Evolutionary conservation across 2,888 invertebrate genomes (phyloP), one percentile per base, ranked within the genome.

Genomic region (Syrista parreyssii): DNA sequence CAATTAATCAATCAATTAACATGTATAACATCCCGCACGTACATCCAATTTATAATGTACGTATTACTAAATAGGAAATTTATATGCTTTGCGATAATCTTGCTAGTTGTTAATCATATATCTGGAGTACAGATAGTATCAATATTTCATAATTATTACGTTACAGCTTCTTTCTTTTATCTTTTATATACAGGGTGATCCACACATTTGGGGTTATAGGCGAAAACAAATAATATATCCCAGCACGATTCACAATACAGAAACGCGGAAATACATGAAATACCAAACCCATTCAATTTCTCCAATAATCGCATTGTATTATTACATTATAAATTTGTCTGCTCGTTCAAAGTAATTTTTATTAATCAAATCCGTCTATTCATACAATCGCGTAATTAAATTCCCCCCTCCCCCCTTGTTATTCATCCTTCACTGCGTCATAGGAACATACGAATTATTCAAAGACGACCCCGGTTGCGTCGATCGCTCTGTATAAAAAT

Each of bases 131-230:
- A 77, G 79, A 77, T 76, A 76, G 71, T 80, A 77, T 74, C 79
- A 79, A 78, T 82, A 80, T 12, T 68, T 80, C 75, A 80, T 82
- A 82, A 82, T 82, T 80, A 82, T 55, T 55, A 55, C 55, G 55
- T 55, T 23, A 55, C 55, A 55, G 55, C 55, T 23, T 55, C 55
- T 9, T 55, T 9, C 23, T 9, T 23, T 55, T 55, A 55, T 55
- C 55, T 23, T 55, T 55, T 23, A 55, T 55, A 55, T 55, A 55
- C 55, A 55, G 55, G 55, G 23, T 23, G 55, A 55, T 55, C 55
- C 55, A 55, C 55, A 23, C 55, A 55, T 55, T 55, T 55, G 55
- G 55, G 55, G 55, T 55, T 55, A 55, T 1, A 55, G 23, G 55
- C 55, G 55, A 23, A 23, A 55, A 55, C 9, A 55, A 55, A 55